Conservation (phyloP, 1,140 invertebrate species). For the Euglossa dilemma region DNA sequence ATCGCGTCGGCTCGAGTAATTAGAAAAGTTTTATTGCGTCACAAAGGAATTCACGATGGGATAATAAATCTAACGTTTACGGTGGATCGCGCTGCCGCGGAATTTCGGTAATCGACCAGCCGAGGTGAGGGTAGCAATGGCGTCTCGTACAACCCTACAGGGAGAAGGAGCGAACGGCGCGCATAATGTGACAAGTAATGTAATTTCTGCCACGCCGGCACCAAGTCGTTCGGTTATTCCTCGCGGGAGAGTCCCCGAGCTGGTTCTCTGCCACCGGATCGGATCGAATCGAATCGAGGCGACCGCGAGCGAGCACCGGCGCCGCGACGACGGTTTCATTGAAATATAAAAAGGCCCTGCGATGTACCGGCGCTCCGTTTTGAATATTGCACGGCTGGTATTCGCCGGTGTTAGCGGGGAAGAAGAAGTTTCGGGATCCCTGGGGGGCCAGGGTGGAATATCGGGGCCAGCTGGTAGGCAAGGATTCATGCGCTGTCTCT, state of each 20-base stretch:
- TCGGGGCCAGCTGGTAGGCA: background rate
- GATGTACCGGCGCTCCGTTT: background rate
- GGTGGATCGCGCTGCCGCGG: background rate
- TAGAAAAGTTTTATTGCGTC: slow-evolving; percentile 7
- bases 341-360: background rate
- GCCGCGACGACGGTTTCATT: background rate
- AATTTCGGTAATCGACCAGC: background rate
- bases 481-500: background rate
- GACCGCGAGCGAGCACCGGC: background rate
- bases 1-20: background rate
- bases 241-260: too few relatives aligned
- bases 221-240: background rate
- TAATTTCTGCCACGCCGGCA: background rate
- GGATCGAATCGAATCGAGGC: background rate
- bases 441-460: too few relatives aligned
- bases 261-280: background rate
- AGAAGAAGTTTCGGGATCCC: background rate
- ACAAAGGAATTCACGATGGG: slow-evolving; percentile 4
- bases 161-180: background rate
- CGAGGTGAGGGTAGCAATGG: too few relatives aligned
- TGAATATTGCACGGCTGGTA: slow-evolving; percentile 5
- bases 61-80: background rate
- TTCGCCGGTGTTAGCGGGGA: too few relatives aligned
- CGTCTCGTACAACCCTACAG: too few relatives aligned
- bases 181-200: background rate